These are phyloP conservation scores for Lepidochitona cinerea DNA, from an alignment of 2,888 invertebrate genomes.

Conservation along the genomic window DNA sequence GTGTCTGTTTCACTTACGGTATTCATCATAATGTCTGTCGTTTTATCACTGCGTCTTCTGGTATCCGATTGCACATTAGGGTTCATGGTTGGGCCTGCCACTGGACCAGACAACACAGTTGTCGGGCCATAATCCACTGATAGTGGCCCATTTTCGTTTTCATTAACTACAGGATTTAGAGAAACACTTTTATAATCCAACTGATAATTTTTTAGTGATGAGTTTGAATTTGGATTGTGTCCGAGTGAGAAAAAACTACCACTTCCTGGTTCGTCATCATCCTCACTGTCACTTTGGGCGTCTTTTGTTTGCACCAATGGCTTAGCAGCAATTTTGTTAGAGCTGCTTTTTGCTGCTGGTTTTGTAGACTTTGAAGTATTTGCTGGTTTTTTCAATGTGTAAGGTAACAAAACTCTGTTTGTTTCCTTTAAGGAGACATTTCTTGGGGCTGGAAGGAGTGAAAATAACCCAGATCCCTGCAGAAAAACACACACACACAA, in stretches of 20 bases:
- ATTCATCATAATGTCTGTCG: background rate
- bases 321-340: too few species aligned
- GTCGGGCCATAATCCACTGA: background rate
- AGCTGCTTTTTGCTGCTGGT: background rate
- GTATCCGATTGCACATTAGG: background rate
- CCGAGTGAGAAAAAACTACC: conserved; percentile 46
- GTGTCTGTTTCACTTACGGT: too few species aligned
- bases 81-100: background rate
- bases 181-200: background rate
- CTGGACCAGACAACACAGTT: background rate
- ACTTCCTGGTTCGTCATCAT: conserved; percentile 31
- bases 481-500: conserved; percentile 36
- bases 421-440: conserved; percentile 54
- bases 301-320: background rate
- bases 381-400: conserved; percentile 40
- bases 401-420: conserved; percentile 53
- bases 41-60: background rate
- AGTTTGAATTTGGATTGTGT: background rate
- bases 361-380: background rate
- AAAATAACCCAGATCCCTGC: conserved; percentile 31
- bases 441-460: conserved; percentile 55
- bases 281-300: conserved; percentile 51
- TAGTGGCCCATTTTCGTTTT: too few species aligned
- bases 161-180: too few species aligned
- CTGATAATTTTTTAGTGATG: background rate